Percentiles rank a stretch among this genome's conserved stretches.
Conservation (phyloP, 2,113 vertebrate species). For the Paracanthobrama guichenoti region DNA sequence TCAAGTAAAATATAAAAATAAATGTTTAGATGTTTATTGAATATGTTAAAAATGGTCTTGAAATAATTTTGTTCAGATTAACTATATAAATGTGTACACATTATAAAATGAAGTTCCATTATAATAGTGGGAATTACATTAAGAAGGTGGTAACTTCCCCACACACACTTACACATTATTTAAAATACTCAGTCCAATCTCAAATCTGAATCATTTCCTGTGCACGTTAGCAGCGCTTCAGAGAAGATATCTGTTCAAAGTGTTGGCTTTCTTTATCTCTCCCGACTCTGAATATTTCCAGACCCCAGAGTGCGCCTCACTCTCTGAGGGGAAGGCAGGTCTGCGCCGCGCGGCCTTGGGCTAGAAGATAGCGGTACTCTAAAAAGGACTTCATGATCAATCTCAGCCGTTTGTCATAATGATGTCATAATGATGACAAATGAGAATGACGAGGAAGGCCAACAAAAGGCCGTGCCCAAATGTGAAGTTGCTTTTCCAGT, state of each 20-base stretch:
- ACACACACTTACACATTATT: not conserved
- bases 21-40: not conserved
- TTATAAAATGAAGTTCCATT: not conserved
- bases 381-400: slow-evolving; percentile 50
- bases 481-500: slow-evolving; percentile 53
- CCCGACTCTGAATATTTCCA: slow-evolving; percentile 56
- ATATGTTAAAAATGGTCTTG: not conserved
- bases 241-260: slow-evolving; percentile 59
- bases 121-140: not conserved
- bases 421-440: slow-evolving; percentile 59
- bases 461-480: slow-evolving; percentile 39
- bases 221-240: slow-evolving; percentile 32
- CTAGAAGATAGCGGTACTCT: slow-evolving; percentile 46
- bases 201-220: slow-evolving; percentile 60
- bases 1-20: not conserved
- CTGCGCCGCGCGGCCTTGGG: slow-evolving; percentile 18
- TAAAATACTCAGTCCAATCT: slow-evolving; percentile 36
- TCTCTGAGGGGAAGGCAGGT: slow-evolving; percentile 47
- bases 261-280: slow-evolving; percentile 54
- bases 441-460: slow-evolving; percentile 39
- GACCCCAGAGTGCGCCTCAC: slow-evolving; percentile 45
- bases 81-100: not conserved
- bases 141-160: not conserved
- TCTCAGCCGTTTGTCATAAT: slow-evolving; percentile 48
- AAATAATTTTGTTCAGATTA: not conserved